Evolutionary conservation across 2,113 vertebrate genomes (phyloP).

Genomic region (Python bivittatus): DNA sequence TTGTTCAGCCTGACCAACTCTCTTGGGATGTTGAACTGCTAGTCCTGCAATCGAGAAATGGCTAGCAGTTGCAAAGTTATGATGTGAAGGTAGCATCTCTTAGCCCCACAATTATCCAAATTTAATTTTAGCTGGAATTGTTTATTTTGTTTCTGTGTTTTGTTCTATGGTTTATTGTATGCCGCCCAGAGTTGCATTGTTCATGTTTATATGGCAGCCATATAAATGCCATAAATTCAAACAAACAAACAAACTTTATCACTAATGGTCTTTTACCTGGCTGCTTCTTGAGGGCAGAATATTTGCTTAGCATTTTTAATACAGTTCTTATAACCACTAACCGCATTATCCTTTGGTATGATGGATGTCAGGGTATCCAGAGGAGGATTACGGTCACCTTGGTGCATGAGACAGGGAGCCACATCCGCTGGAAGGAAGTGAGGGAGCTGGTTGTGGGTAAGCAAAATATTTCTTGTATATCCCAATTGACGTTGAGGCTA

Average conservation of each 20-base stretch:
- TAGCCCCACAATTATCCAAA: too few relatives aligned
- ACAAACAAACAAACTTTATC: not conserved
- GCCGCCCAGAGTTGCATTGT: not conserved
- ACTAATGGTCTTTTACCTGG: not conserved
- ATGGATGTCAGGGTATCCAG: constrained; percentile 86
- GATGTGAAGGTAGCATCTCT: too few relatives aligned
- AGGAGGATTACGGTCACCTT: constrained; percentile 92
- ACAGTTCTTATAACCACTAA: constrained; percentile 7
- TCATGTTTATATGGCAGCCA: not conserved
- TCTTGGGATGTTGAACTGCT: too few relatives aligned
- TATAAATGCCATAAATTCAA: not conserved
- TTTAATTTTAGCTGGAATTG: too few relatives aligned
- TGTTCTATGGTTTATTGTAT: not conserved
- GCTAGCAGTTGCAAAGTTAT: too few relatives aligned
- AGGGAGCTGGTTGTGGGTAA: constrained; percentile 96
- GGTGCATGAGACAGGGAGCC: constrained; percentile 90
- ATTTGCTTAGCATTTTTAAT: not conserved
- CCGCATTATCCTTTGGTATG: constrained; percentile 19
- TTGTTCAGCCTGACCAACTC: too few relatives aligned
- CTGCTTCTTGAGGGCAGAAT: not conserved
- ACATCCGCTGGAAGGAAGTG: constrained; percentile 92
- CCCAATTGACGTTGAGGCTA: not conserved
- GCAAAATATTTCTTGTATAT: constrained; percentile 26
- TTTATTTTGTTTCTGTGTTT: not conserved
- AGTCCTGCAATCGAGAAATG: too few relatives aligned